Evolutionary conservation across 2,113 vertebrate genomes (phyloP), one percentile per base, ranked within the genome.

Genomic region (Empidonax traillii): DNA sequence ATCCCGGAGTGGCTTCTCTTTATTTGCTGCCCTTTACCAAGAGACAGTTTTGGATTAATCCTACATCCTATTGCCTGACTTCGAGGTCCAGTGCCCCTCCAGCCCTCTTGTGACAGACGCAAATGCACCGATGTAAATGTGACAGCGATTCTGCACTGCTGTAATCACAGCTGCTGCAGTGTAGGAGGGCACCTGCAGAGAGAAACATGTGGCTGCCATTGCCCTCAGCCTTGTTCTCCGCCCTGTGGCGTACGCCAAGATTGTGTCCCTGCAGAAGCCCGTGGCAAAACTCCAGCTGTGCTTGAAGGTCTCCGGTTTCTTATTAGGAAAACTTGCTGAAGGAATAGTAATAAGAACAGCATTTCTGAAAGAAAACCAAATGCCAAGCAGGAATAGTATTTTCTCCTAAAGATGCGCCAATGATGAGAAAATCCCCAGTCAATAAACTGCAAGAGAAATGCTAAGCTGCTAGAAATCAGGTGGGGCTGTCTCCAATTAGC

Each of bases 391-490:
- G 47, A 77, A 59, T 8, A 80, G 33, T 77, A 46, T 92, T 90
- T 96, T 93, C 75, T 83, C 59, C 63, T 71, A 73, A 90, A 90
- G 23, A 92, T 51, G 63, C 0, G 2, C 67, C 79, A 93, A 53
- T 52, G 79, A 90, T 76, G 78, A 87, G 81, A 75, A 94, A 96
- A 91, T 85, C 62, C 44, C 44, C 23, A 49, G 68, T 87, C 84
- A 62, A 73, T 66, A 93, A 95, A 81, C 22, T 55, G 62, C 47
- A 85, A 85, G 63, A 85, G 85, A 91, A 79, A 89, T 33, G 28
- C 59, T 89, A 78, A 91, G 56, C 61, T 89, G 66, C 75, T 65
- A 80, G 74, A 84, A 94, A 66, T 80, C 88, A 94, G 89, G 89
- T 92, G 80, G 39, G 52, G 69, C 76, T 94, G 68, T 51, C 81